These are phyloP conservation scores for Nansenia antarctica DNA, from an alignment of 2,113 vertebrate genomes.

Conservation along the genomic window DNA sequence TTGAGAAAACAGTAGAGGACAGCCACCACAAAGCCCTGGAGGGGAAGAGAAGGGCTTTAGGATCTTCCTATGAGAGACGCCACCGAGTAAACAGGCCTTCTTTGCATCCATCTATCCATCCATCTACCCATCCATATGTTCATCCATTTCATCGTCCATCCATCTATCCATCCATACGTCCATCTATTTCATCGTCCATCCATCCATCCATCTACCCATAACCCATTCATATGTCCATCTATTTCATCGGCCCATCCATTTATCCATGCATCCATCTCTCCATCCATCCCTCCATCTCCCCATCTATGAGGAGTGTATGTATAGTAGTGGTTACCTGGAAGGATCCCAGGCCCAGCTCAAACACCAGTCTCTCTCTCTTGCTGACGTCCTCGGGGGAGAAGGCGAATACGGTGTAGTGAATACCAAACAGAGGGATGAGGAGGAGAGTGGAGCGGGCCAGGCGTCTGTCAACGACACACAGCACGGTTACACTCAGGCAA, in stretches of 20 bases:
- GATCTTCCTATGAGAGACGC: too few relatives aligned
- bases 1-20: slow-evolving; percentile 98
- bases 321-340: slow-evolving; percentile 93
- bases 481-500: slow-evolving; percentile 21
- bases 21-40: slow-evolving; percentile 95
- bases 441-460: slow-evolving; percentile 94
- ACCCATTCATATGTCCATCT: too few relatives aligned
- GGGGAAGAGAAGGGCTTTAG: background rate
- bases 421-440: slow-evolving; percentile 95
- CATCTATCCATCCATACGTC: too few relatives aligned
- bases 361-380: slow-evolving; percentile 92
- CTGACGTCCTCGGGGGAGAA: slow-evolving; percentile 98
- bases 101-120: too few relatives aligned
- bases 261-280: too few relatives aligned
- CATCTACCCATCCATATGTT: too few relatives aligned
- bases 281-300: too few relatives aligned
- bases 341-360: slow-evolving; percentile 95
- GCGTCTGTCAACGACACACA: slow-evolving; percentile 77
- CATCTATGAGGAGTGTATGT: background rate
- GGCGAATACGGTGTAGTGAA: slow-evolving; percentile 98
- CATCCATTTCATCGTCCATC: too few relatives aligned
- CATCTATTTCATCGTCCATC: too few relatives aligned
- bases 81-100: too few relatives aligned
- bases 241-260: too few relatives aligned
- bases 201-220: too few relatives aligned